These are phyloP conservation scores for Adelphocoris suturalis DNA, from an alignment of 2,888 invertebrate species.

Conservation along the genomic window DNA sequence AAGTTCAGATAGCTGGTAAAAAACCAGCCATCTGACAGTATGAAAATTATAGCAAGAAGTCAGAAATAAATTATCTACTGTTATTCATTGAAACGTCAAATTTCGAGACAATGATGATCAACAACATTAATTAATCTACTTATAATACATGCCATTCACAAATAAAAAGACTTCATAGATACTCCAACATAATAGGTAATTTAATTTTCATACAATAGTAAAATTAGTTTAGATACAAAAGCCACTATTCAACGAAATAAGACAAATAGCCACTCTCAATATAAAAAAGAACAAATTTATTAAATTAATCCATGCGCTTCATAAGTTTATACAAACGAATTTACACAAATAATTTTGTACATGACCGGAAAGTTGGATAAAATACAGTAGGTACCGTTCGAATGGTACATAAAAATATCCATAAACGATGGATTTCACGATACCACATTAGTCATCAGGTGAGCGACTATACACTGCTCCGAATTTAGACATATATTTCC, in stretches of 20 bases:
- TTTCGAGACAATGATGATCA: background rate
- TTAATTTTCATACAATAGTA: background rate
- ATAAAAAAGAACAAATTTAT: slow-evolving; percentile 38
- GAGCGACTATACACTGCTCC: slow-evolving; percentile 88
- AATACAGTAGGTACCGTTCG: background rate
- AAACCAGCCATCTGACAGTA: too few relatives aligned
- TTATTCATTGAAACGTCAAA: background rate
- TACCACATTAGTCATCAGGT: slow-evolving; percentile 81
- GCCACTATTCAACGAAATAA: slow-evolving; percentile 19
- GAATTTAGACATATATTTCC: slow-evolving; percentile 97
- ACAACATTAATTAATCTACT: background rate
- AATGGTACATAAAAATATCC: background rate
- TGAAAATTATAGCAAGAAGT: background rate
- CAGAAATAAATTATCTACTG: background rate
- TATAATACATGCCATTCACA: background rate
- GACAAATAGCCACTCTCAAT: slow-evolving; percentile 28
- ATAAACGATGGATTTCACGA: slow-evolving; percentile 1
- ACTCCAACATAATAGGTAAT: slow-evolving; percentile 13
- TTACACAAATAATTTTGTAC: slow-evolving; percentile 52
- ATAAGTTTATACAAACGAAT: slow-evolving; percentile 37
- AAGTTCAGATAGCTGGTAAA: too few relatives aligned
- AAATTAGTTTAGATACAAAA: slow-evolving; percentile 29
- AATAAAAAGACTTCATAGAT: background rate
- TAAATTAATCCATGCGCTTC: slow-evolving; percentile 27
- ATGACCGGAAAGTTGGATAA: slow-evolving; percentile 9